Conservation (phyloP, 2,113 vertebrate genomes). For the Xiphias gladius region DNA sequence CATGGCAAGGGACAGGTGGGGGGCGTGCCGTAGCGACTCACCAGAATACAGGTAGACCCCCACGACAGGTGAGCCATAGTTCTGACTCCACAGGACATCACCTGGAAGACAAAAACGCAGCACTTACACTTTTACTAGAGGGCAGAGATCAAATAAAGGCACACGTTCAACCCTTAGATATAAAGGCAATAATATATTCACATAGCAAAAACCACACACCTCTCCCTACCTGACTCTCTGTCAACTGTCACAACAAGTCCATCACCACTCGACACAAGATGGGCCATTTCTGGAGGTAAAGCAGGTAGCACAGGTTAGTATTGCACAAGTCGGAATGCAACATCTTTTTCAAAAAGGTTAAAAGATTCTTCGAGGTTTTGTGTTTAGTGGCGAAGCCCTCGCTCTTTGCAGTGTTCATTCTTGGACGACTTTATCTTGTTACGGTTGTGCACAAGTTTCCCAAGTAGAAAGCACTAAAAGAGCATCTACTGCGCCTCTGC, state of each 20-base stretch:
- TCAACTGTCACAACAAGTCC: constrained; percentile 94
- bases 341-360: not conserved
- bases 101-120: constrained; percentile 71
- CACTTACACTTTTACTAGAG: not conserved
- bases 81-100: constrained; percentile 93
- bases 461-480: not conserved
- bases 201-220: constrained; percentile 37
- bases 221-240: constrained; percentile 84
- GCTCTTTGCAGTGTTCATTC: not conserved
- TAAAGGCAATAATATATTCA: not conserved
- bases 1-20: constrained; percentile 92
- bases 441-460: not conserved
- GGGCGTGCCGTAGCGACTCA: constrained; percentile 89
- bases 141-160: not conserved
- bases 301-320: constrained; percentile 7
- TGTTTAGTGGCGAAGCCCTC: not conserved
- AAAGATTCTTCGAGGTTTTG: no score
- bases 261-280: constrained; percentile 92
- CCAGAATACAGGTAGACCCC: constrained; percentile 93
- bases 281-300: constrained; percentile 88
- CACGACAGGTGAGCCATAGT: constrained; percentile 91
- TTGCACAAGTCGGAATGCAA: not conserved
- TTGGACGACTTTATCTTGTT: not conserved
- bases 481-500: not conserved
- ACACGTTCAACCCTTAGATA: not conserved